These are phyloP conservation scores for Euura saliciscinereae DNA, from an alignment of 1,140 invertebrate genomes.

Conservation along the genomic window DNA sequence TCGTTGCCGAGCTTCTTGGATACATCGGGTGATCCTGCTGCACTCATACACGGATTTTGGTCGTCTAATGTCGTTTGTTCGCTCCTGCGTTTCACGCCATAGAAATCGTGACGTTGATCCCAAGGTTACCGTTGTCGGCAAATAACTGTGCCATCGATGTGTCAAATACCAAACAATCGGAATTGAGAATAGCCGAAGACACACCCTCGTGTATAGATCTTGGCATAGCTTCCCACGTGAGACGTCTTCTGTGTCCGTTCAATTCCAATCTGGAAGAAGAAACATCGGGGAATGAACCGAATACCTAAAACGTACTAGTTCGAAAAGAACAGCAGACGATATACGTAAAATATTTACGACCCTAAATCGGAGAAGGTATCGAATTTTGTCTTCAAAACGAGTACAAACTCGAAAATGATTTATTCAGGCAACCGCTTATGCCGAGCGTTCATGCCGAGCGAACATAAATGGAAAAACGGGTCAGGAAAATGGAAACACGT, in stretches of 20 bases:
- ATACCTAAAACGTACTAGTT: too few species aligned
- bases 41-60: background rate
- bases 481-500: too few species aligned
- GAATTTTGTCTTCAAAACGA: too few species aligned
- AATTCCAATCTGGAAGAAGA: slow-evolving; percentile 80
- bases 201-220: slow-evolving; percentile 98
- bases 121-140: slow-evolving; percentile 98
- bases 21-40: too few species aligned
- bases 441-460: too few species aligned
- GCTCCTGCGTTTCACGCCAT: slow-evolving; percentile 67
- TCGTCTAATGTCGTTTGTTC: background rate
- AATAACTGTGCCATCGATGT: slow-evolving; percentile 97
- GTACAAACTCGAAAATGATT: too few species aligned
- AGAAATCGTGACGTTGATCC: slow-evolving; percentile 99
- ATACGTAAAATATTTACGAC: too few species aligned
- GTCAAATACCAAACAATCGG: slow-evolving; percentile 99
- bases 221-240: slow-evolving; percentile 99
- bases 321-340: too few species aligned
- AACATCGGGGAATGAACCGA: too few species aligned
- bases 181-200: slow-evolving; percentile 96
- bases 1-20: background rate
- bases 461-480: too few species aligned
- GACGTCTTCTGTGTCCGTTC: slow-evolving; percentile 89
- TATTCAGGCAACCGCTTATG: too few species aligned
- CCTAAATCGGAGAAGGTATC: too few species aligned